Percentiles rank a stretch among this genome's conserved stretches.
Evolutionary conservation across 2,797 vertebrate genomes (phyloP).

Genomic region (Leuciscus waleckii): DNA sequence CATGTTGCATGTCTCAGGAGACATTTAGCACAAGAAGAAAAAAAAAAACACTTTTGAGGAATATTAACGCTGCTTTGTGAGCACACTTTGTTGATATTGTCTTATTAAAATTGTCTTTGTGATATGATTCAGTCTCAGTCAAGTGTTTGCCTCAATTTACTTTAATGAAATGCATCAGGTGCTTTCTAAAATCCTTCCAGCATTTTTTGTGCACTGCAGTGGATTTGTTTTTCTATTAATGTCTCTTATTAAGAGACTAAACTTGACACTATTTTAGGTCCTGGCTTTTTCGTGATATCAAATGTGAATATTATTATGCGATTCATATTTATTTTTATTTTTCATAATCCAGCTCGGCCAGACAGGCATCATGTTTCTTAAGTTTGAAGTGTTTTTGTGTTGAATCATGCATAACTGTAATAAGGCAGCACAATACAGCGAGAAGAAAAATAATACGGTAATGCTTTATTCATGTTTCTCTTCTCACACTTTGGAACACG

Average conservation of each 20-base stretch:
- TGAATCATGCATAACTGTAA: slow-evolving; percentile 60
- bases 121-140: slow-evolving; percentile 54
- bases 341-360: not conserved
- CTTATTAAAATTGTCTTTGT: slow-evolving; percentile 77
- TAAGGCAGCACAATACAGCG: slow-evolving; percentile 78
- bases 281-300: not conserved
- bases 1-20: slow-evolving; percentile 35
- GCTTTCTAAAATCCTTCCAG: slow-evolving; percentile 26
- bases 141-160: slow-evolving; percentile 10
- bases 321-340: not conserved
- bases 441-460: slow-evolving; percentile 85
- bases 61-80: slow-evolving; percentile 25
- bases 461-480: slow-evolving; percentile 85
- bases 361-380: not conserved
- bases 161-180: slow-evolving; percentile 8
- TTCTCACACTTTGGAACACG: slow-evolving; percentile 83
- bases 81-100: slow-evolving; percentile 43
- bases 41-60: not conserved
- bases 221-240: not conserved
- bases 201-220: not conserved
- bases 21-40: not conserved
- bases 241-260: not conserved
- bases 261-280: not conserved
- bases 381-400: not conserved
- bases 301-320: not conserved